phyloP scores from a whole-genome alignment of 2,797 vertebrate genomes.

The Cynodonichthys magdalenae region DNA sequence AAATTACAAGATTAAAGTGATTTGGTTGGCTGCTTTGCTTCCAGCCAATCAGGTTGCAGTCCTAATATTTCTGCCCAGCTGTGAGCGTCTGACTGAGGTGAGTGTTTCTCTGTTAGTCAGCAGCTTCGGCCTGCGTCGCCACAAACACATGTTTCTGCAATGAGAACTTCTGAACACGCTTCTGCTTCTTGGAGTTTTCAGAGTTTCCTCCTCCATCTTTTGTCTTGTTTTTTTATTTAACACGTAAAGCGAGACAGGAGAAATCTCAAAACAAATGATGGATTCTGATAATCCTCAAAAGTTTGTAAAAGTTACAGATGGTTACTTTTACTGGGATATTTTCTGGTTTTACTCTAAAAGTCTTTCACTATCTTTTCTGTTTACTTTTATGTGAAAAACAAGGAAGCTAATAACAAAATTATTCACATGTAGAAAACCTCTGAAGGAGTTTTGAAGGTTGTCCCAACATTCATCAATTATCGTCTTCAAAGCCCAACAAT shows the following conservation, averaged over 20 bases:
- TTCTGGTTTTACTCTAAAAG: too few species aligned
- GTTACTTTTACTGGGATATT: too few species aligned
- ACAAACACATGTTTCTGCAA: conserved; percentile 48
- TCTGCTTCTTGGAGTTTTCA: too few species aligned
- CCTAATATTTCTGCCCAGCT: conserved; percentile 15
- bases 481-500: too few species aligned
- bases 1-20: conserved; percentile 17
- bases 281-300: not conserved
- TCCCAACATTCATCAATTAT: too few species aligned
- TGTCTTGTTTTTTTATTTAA: conserved; percentile 2
- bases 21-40: conserved; percentile 4
- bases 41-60: conserved; percentile 16
- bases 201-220: not conserved
- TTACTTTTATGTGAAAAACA: too few species aligned
- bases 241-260: not conserved
- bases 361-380: too few species aligned
- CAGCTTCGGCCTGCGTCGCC: conserved; percentile 28
- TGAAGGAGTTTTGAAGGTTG: too few species aligned
- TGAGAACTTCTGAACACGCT: too few species aligned
- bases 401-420: too few species aligned
- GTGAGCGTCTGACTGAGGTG: conserved; percentile 48
- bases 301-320: not conserved
- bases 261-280: not conserved
- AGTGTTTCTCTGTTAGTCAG: conserved; percentile 41
- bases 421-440: too few species aligned